Base-by-base conservation (phyloP, 2,888 invertebrate genomes). In the Gasteruption jaculator region DNA sequence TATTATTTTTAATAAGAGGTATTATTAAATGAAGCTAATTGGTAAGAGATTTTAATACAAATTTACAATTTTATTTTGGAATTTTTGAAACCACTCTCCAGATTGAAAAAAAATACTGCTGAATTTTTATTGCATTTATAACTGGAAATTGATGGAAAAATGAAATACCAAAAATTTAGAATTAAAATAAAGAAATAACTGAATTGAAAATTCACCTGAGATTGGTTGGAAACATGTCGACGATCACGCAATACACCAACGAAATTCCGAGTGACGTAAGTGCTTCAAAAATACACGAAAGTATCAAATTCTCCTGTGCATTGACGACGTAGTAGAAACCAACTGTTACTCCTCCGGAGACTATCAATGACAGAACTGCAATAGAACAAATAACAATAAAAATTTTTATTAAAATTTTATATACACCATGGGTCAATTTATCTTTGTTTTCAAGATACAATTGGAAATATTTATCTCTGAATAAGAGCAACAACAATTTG, bases 211-310 rank as follows among this genome's bases (percentile, higher is more conserved):
- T 21, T 66, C 71, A 85, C 86, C 86, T 83, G 67, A 87, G 78
- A 73, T 87, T 86, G 45, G 87, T 87, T 56, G 87, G 87, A 74
- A 87, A 87, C 59, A 87, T 73, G 68, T 87, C 87, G 47, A 87
- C 87, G 69, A 87, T 82, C 32, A 86, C 83, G 65, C 86, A 86
- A 73, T 86, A 86, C 34, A 87, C 83, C 43, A 85, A 78, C 73
- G 86, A 85, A 68, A 87, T 86, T 54, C 84, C 85, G 52, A 87
- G 77, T 36, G 86, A 86, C 32, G 87, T 86, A 36, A 86, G 73
- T 1, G 86, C 86, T 71, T 88, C 86, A 68, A 87, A 87, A 60
- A 86, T 79, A 62, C 86, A 86, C 1, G 86, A 86, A 30, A 88
- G 72, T 35, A 85, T 76, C 60, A 88, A 71, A 70, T 87, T 87